Evolutionary conservation across 2,888 invertebrate genomes (phyloP).

Genomic region (Dysmachus trigonus): DNA sequence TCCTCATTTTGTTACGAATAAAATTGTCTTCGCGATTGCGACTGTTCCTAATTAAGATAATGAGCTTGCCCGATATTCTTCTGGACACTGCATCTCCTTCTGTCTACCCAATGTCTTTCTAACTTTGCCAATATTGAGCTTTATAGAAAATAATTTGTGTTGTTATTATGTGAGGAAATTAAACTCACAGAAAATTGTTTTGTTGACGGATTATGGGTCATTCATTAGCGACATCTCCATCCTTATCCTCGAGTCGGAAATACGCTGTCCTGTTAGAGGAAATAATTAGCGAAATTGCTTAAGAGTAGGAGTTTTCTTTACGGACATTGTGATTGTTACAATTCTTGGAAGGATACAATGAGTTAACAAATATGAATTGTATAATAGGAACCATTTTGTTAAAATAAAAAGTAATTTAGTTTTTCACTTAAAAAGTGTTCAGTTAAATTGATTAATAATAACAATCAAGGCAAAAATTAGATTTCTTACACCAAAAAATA

Average conservation of each 20-base stretch:
- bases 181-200: constrained; percentile 44
- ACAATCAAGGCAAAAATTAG: no score
- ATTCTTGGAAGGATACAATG: background rate
- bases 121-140: background rate
- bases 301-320: background rate
- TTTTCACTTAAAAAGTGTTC: background rate
- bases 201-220: background rate
- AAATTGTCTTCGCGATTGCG: constrained; percentile 12
- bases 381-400: background rate
- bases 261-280: background rate
- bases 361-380: background rate
- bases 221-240: background rate
- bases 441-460: no score
- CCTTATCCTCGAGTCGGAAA: background rate
- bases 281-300: background rate
- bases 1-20: constrained; percentile 30
- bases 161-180: constrained; percentile 46
- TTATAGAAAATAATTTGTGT: constrained; percentile 39
- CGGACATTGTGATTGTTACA: background rate
- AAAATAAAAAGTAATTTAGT: background rate
- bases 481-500: no score
- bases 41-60: constrained; percentile 32
- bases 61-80: constrained; percentile 14
- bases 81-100: background rate
- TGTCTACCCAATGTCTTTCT: background rate